These are phyloP conservation scores for Pseudococcus viburni DNA, from an alignment of 2,888 invertebrate species.

Conservation along the genomic window DNA sequence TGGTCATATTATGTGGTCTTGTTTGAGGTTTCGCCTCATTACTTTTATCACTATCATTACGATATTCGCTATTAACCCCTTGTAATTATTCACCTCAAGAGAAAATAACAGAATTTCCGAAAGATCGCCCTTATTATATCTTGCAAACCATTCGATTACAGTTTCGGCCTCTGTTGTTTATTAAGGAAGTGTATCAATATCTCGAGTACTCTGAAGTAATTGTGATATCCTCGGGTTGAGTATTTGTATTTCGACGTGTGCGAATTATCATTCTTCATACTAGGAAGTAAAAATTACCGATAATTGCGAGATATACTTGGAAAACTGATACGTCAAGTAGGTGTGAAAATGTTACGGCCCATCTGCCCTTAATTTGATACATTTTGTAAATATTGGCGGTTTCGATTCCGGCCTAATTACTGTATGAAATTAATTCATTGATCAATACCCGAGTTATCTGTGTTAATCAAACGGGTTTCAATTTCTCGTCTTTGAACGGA, in stretches of 20 bases:
- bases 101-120: neutral
- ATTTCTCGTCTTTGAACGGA: conserved; percentile 51
- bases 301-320: neutral
- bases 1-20: neutral
- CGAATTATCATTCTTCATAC: neutral
- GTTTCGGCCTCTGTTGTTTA: neutral
- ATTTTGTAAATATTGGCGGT: neutral
- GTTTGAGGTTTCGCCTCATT: neutral
- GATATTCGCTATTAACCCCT: neutral
- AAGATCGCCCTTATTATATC: neutral
- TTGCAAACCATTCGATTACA: neutral
- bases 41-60: neutral
- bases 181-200: neutral
- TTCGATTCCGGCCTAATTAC: conserved; percentile 49
- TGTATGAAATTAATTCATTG: conserved; percentile 47
- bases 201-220: neutral
- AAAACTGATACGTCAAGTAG: neutral
- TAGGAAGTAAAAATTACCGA: neutral
- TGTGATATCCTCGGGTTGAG: neutral
- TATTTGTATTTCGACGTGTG: neutral
- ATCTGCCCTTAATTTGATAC: neutral
- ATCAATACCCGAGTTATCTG: conserved; percentile 57
- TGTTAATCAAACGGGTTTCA: conserved; percentile 57
- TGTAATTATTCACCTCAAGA: neutral
- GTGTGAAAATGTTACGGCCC: neutral